These are phyloP conservation scores for Gracilinanus agilis DNA, from an alignment of 2,113 vertebrate species.

Conservation along the genomic window DNA sequence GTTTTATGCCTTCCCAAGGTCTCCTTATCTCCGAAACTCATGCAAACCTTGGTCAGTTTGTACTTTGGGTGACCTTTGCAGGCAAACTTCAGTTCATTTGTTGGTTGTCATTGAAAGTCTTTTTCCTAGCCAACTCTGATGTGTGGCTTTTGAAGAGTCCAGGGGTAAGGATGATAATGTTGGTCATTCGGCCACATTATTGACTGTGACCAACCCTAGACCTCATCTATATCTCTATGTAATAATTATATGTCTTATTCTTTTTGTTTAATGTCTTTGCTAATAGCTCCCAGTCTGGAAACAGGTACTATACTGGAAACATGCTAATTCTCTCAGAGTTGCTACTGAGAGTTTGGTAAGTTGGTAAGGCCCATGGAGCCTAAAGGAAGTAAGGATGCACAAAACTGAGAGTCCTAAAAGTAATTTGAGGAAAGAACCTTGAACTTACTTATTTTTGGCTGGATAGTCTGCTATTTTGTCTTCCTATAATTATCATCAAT, in stretches of 20 bases:
- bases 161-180: neutral
- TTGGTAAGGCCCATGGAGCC: neutral
- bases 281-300: neutral
- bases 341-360: accelerated
- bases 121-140: neutral
- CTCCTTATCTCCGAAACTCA: neutral
- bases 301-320: neutral
- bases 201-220: neutral
- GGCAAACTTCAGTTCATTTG: neutral
- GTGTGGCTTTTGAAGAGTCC: neutral
- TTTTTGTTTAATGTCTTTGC: neutral
- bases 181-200: neutral
- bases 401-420: neutral
- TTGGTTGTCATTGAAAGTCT: neutral
- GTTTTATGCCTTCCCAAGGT: neutral
- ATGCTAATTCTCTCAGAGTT: neutral
- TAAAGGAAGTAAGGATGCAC: neutral
- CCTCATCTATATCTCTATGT: accelerated
- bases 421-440: neutral
- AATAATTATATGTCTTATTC: neutral
- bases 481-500: neutral
- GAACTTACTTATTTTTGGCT: neutral
- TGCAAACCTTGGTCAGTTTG: neutral
- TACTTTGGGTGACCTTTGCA: neutral
- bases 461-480: neutral